Percentiles rank a stretch among this genome's conserved stretches.
These are phyloP conservation scores for Drosophila nikananu DNA, from an alignment of 1,140 invertebrate species.

Conservation along the genomic window DNA sequence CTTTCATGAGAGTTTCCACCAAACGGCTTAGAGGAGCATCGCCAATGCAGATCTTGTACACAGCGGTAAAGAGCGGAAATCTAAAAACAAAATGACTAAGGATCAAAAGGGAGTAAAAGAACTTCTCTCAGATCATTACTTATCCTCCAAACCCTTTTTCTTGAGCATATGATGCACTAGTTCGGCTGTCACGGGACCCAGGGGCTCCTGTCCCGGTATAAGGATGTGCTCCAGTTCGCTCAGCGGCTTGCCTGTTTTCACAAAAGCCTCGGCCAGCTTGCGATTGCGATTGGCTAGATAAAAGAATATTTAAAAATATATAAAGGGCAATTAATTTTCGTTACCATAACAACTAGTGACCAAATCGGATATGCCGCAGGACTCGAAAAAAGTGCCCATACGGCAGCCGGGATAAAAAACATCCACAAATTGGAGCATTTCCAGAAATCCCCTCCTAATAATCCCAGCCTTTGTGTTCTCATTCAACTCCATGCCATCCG, in stretches of 20 bases:
- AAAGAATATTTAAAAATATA: too few species aligned
- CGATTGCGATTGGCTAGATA: slow-evolving; percentile 71
- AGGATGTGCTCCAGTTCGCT: slow-evolving; percentile 61
- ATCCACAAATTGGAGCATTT: slow-evolving; percentile 72
- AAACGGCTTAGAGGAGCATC: slow-evolving; percentile 47
- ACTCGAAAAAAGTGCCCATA: slow-evolving; percentile 71
- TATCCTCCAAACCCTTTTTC: slow-evolving; percentile 73
- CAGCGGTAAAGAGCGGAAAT: slow-evolving; percentile 64
- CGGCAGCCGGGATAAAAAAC: slow-evolving; percentile 78
- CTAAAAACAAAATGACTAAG: neutral
- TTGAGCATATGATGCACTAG: slow-evolving; percentile 66
- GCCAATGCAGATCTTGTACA: slow-evolving; percentile 66
- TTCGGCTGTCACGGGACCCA: slow-evolving; percentile 68
- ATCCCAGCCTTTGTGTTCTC: slow-evolving; percentile 73
- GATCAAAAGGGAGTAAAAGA: too few species aligned
- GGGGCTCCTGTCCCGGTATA: slow-evolving; percentile 58
- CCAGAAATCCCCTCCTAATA: slow-evolving; percentile 69
- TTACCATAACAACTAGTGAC: slow-evolving; percentile 72
- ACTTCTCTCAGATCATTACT: slow-evolving; percentile 21
- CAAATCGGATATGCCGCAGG: slow-evolving; percentile 70
- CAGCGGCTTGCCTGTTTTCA: slow-evolving; percentile 62
- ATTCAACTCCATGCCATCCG: slow-evolving; percentile 74
- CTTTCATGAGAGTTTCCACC: slow-evolving; percentile 60
- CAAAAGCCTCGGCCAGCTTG: slow-evolving; percentile 68
- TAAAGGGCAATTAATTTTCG: neutral